Conservation (phyloP, 1,140 invertebrate genomes). For the Brachionus asplanchnoidis region DNA sequence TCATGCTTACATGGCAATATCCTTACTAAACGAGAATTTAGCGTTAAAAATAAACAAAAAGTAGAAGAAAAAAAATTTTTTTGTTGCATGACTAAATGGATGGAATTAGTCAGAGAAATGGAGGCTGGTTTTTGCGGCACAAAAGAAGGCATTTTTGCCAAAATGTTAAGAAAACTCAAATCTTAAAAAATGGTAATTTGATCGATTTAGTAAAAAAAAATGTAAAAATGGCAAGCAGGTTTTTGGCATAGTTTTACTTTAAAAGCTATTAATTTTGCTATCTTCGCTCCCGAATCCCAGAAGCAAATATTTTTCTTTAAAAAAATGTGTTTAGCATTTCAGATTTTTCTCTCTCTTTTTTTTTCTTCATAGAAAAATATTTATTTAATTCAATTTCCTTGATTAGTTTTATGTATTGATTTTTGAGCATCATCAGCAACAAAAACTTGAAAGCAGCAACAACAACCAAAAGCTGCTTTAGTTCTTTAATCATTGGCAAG, state of each 20-base stretch:
- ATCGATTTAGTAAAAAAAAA: neutral
- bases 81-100: neutral
- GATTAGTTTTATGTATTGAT: neutral
- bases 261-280: neutral
- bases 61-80: neutral
- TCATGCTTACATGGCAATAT: neutral
- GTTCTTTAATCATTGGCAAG: neutral
- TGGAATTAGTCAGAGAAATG: neutral
- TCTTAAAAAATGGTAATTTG: neutral
- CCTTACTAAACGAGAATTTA: neutral
- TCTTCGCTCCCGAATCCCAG: neutral
- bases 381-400: slow-evolving; percentile 21
- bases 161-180: neutral
- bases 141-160: neutral
- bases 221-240: neutral
- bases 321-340: neutral
- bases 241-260: neutral
- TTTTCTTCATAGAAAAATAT: neutral
- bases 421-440: neutral
- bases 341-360: neutral
- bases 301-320: neutral
- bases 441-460: neutral
- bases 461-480: neutral
- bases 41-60: neutral
- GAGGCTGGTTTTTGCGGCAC: neutral